A percentile compares a stretch with the other conserved stretches of the same genome.
phyloP scores from a whole-genome alignment of 2,888 invertebrate species.

The Drosophila buzzatii region DNA sequence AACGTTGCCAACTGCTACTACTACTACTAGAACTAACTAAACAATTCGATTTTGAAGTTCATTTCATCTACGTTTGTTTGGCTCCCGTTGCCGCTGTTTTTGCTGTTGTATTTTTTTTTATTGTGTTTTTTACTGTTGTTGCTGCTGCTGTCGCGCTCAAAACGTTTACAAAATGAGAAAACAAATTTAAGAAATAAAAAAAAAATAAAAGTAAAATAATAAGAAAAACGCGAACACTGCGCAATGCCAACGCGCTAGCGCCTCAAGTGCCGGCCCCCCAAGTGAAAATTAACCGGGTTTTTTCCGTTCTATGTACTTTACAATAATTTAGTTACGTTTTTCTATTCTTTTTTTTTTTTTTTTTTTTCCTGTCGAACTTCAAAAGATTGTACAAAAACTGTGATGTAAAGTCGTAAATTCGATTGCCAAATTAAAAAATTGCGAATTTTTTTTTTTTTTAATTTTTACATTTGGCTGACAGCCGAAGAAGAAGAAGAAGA shows the following conservation, averaged over 20 bases:
- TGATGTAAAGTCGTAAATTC: constrained; percentile 42
- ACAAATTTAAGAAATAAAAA: not conserved
- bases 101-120: constrained; percentile 15
- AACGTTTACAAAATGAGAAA: constrained; percentile 9
- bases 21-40: not conserved
- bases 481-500: not conserved
- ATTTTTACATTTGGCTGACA: constrained; percentile 39
- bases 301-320: constrained; percentile 51
- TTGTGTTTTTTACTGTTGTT: constrained; percentile 12
- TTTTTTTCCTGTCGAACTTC: constrained; percentile 23
- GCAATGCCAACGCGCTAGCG: constrained; percentile 25
- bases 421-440: constrained; percentile 56
- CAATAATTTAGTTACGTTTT: constrained; percentile 37
- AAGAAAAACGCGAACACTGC: constrained; percentile 11
- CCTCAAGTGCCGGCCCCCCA: constrained; percentile 37
- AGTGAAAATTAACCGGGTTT: constrained; percentile 58
- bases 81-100: not conserved
- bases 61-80: constrained; percentile 14
- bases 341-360: constrained; percentile 24
- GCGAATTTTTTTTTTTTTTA: constrained; percentile 17
- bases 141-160: not conserved
- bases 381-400: constrained; percentile 22
- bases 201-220: not conserved
- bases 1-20: constrained; percentile 4
- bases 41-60: constrained; percentile 16